phyloP scores from a whole-genome alignment of 1,140 invertebrate genomes.

The Nephila pilipes region DNA sequence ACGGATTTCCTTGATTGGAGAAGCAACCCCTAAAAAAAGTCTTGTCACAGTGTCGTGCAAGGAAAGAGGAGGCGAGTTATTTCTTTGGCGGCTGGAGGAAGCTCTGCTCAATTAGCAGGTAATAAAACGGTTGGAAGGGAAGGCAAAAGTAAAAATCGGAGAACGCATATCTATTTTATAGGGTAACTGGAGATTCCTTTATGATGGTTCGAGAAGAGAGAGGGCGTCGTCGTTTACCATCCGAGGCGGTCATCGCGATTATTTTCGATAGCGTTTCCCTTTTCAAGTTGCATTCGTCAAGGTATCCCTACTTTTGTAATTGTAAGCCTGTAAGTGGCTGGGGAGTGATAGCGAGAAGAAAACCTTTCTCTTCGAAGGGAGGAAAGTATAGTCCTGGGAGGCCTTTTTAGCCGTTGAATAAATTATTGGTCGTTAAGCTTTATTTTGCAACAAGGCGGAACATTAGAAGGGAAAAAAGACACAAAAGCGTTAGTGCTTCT shows the following conservation, averaged over 20 bases:
- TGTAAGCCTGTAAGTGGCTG: slow-evolving; percentile 6
- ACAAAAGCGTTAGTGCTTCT: neutral
- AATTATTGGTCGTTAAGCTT: slow-evolving; percentile 38
- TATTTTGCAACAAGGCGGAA: slow-evolving; percentile 33
- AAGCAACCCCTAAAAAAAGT: neutral
- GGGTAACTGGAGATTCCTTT: slow-evolving; percentile 66
- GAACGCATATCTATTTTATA: slow-evolving; percentile 70
- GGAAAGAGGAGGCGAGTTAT: slow-evolving; percentile 9
- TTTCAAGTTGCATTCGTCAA: slow-evolving; percentile 57
- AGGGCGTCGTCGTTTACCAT: slow-evolving; percentile 26
- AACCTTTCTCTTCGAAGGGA: neutral
- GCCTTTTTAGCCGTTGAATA: slow-evolving; percentile 32
- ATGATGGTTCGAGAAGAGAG: slow-evolving; percentile 35
- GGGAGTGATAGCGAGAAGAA: slow-evolving; percentile 22
- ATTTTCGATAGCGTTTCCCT: slow-evolving; percentile 53
- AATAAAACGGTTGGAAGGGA: slow-evolving; percentile 59
- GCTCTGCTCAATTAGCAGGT: slow-evolving; percentile 57
- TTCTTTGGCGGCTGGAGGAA: slow-evolving; percentile 37
- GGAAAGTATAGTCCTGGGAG: neutral
- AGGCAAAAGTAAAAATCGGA: slow-evolving; percentile 63
- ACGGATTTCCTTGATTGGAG: slow-evolving; percentile 42
- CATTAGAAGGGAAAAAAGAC: slow-evolving; percentile 9
- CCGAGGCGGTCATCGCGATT: slow-evolving; percentile 54
- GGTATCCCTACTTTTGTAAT: neutral
- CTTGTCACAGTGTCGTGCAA: neutral